Base-by-base conservation (phyloP, 1,140 invertebrate genomes). In the Venustaconcha ellipsiformis region DNA sequence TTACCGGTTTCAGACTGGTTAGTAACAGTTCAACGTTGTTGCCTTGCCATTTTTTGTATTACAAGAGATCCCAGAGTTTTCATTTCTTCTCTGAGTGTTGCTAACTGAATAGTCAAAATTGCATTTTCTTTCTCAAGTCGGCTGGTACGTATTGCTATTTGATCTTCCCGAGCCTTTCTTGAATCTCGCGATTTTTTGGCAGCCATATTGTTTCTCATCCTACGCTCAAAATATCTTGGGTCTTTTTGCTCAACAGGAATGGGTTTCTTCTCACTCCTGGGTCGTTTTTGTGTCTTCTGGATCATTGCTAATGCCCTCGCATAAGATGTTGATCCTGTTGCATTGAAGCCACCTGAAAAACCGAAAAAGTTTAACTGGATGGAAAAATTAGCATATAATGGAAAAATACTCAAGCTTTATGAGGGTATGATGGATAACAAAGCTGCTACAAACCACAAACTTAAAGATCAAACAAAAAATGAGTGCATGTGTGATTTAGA, bases 191-290 rank as follows among this genome's bases (percentile, higher is more conserved):
- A 96, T 59, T 82, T 83, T 89, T 97, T 97, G 0, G 96, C 96
- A 0, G 96, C 96, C 84, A 95, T 92, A 88, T 97, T 97, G 89
- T 97, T 97, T 3, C 95, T 91, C 87, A 94, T 93, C 79, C 96
- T 91, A 62, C 95, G 90, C 87, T 97, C 96, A 84, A 93, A 97
- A 89, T 97, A 97, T 87, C 96, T 96, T 37, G 94, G 94, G 86
- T 97, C 96, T 87, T 97, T 97, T 83, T 95, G 92, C 57, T 95
- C 95, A 8, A 94, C 93, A 0, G 95, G 95, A 65, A 96, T 96
- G 0, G 95, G 94, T 82, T 95, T 93, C 87, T 97, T 97, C 86
- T 96, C 95, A 26, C 95, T 94, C 15, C 95, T 90, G 0, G 94
- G 93, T 71, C 94, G 91, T 78, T 92, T 88, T 23, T 89, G 88